Conservation (phyloP, 2,113 vertebrate species). For the Apus apus region DNA sequence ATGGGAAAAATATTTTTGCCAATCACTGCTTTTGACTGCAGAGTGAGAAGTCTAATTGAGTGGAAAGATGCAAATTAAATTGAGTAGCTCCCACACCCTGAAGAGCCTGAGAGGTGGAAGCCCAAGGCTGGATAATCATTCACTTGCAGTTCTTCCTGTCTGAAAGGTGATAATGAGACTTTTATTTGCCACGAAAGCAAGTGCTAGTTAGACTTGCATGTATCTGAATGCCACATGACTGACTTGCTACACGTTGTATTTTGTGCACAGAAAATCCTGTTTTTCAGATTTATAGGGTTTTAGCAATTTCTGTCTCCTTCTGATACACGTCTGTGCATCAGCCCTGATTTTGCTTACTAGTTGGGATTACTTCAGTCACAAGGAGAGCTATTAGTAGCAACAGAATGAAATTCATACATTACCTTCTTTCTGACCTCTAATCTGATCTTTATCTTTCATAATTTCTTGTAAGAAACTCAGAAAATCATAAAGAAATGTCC, state of each 20-base stretch:
- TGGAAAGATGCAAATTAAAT: constrained; percentile 3
- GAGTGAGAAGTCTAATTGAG: constrained; percentile 9
- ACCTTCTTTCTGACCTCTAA: constrained; percentile 31
- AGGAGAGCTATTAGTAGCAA: not conserved
- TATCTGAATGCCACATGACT: not conserved
- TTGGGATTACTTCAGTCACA: not conserved
- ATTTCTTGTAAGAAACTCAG: constrained; percentile 8
- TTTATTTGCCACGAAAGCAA: not conserved
- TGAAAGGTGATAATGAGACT: constrained; percentile 58
- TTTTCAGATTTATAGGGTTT: not conserved
- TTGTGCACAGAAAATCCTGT: not conserved
- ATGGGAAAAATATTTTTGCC: constrained; percentile 5
- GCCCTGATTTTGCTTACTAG: not conserved
- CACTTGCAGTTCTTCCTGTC: constrained; percentile 10
- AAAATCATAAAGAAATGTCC: not conserved
- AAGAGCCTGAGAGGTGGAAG: constrained; percentile 8
- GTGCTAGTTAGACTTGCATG: not conserved
- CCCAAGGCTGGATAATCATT: not conserved
- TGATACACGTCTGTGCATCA: not conserved
- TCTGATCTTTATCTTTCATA: not conserved
- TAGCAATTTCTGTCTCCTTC: not conserved
- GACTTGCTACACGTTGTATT: not conserved
- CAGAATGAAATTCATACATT: not conserved
- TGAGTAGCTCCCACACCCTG: not conserved
- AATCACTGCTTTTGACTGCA: not conserved